A percentile compares a stretch with the other conserved stretches of the same genome.
Conservation (phyloP, 2,888 invertebrate species). For the Alentia gelatinosa region DNA sequence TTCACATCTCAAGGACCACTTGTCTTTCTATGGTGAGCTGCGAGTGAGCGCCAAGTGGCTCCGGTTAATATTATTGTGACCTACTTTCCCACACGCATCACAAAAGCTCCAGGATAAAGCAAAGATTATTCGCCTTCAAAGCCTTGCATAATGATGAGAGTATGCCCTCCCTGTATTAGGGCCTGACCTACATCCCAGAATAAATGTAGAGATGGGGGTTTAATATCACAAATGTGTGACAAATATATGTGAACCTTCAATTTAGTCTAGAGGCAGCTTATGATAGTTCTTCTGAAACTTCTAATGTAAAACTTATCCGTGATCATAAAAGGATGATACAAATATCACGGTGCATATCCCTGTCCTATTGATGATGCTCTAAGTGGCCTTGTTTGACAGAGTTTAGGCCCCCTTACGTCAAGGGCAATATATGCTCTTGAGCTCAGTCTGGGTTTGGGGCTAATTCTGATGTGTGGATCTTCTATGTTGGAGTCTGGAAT, state of each 20-base stretch:
- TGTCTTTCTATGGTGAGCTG: background rate
- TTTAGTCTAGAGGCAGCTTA: no score
- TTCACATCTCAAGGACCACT: background rate
- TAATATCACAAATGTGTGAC: no score
- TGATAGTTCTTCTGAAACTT: no score
- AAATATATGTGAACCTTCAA: no score
- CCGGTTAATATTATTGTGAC: background rate
- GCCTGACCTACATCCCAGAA: no score
- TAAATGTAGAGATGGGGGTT: no score
- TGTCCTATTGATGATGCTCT: background rate
- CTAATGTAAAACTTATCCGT: no score
- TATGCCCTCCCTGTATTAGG: background rate
- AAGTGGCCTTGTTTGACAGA: background rate
- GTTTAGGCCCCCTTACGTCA: background rate
- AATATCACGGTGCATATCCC: no score
- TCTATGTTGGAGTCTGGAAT: background rate
- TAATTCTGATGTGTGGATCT: conserved; percentile 36
- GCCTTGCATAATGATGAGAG: background rate
- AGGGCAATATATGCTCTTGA: background rate
- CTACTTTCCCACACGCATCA: background rate
- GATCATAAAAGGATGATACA: no score
- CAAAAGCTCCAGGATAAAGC: conserved; percentile 9
- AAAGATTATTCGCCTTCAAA: background rate
- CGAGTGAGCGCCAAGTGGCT: background rate
- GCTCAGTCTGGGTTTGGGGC: conserved; percentile 18